Base-by-base conservation (phyloP, 2,113 vertebrate species). In the Galeopterus variegatus region DNA sequence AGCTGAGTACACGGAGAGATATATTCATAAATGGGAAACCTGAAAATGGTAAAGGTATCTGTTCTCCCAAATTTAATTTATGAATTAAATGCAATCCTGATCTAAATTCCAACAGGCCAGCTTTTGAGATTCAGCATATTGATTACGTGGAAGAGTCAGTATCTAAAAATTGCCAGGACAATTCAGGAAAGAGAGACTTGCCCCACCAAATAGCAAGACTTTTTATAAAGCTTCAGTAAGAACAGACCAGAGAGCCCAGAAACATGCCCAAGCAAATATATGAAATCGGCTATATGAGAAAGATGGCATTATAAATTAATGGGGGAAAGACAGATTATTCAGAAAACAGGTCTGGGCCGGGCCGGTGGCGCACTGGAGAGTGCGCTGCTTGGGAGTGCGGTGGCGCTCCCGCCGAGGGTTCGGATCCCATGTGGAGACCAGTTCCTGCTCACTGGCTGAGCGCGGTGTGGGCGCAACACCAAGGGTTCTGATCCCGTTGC, bases 221-320 rank as follows among this genome's bases (percentile, higher is more conserved):
- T 56, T 56, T 26, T 8, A 5, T 3, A 48, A n/a, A 31, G 85
- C 67, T 24, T 1, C 33, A 12, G 60, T 4, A 6, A 2, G 65
- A 36, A 8, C 8, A n/a, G 58, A 21, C 1, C 0, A 1, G 26
- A 41, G 69, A 73, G 36, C 52, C 50, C 9, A 6, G 70, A 28
- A 58, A 11, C 6, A 3, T 12, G 50, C 33, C 54, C 54, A 8
- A 14, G 2, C n/a, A 45, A 9, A 1, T 11, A 21, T 1, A 10
- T 58, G 26, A 23, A 41, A 24, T 31, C 12, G 28, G 41, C 12
- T n/a, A 4, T n/a, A 6, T 8, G 50, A 19, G 54, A 60, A 48
- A 48, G 56, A 33, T 0, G 62, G 45, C 36, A 50, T 41, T 41
- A 3, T 28, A 54, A 72, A 33, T 60, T 58, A 62, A 6, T 12